phyloP scores from a whole-genome alignment of 2,113 vertebrate genomes.

The Nestor notabilis region DNA sequence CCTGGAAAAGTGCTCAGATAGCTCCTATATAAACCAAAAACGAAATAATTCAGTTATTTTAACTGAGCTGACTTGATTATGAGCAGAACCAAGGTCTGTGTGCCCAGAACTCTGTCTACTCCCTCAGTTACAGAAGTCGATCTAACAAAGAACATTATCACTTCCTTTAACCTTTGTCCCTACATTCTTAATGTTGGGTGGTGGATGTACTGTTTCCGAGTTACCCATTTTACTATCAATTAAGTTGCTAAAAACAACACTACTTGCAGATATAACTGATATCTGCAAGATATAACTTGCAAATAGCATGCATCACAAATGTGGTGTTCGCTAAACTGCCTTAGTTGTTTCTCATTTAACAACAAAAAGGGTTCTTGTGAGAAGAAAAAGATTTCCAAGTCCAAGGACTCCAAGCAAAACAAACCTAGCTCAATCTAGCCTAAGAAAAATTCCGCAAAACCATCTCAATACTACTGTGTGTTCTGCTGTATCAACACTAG shows the following conservation, averaged over 20 bases:
- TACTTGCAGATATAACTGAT: too few species aligned
- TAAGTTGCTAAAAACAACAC: background rate
- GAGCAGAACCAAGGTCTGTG: background rate
- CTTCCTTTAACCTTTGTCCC: background rate
- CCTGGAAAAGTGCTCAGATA: background rate
- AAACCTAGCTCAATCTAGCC: background rate
- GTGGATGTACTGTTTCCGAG: background rate
- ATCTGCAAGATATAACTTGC: background rate
- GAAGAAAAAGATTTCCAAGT: background rate
- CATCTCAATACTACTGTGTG: background rate
- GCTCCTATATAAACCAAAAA: background rate
- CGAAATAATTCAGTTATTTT: background rate
- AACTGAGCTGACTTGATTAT: background rate
- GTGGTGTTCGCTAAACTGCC: background rate
- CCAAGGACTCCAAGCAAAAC: background rate
- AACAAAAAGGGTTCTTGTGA: background rate
- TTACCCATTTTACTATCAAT: background rate
- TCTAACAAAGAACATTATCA: background rate
- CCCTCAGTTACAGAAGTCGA: background rate
- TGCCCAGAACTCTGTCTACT: background rate
- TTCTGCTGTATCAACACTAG: background rate
- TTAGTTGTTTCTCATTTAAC: background rate
- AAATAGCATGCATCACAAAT: background rate
- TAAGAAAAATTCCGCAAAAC: background rate
- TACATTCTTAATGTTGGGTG: accelerated